phyloP scores from a whole-genome alignment of 2,888 invertebrate genomes.

The Netelia inedita region DNA sequence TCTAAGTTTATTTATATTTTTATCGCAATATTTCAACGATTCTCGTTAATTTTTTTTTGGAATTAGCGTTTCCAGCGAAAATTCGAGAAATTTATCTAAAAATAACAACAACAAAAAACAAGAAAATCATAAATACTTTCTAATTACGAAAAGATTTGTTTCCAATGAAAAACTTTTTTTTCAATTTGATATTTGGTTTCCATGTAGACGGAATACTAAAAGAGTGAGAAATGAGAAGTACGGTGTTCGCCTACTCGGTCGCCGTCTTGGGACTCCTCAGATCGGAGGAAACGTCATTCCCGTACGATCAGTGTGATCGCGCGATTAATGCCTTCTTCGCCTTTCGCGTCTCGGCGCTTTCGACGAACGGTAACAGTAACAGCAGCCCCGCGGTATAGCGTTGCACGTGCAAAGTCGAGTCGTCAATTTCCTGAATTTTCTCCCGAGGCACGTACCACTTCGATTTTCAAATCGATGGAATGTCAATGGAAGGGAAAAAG shows the following conservation, averaged over 20 bases:
- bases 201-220: not conserved
- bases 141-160: too few species aligned
- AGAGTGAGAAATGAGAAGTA: not conserved
- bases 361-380: not conserved
- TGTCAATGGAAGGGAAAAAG: conserved; percentile 1
- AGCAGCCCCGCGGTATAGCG: conserved; percentile 11
- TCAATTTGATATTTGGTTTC: not conserved
- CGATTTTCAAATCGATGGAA: conserved; percentile 69
- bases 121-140: too few species aligned
- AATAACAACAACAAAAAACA: not conserved
- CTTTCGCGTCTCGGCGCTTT: conserved; percentile 17
- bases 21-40: too few species aligned
- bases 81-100: not conserved
- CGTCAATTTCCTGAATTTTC: conserved; percentile 71
- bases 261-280: not conserved
- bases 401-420: conserved; percentile 70
- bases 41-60: too few species aligned
- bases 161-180: not conserved
- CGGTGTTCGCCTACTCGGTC: not conserved
- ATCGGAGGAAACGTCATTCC: conserved; percentile 60
- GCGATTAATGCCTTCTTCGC: conserved; percentile 61
- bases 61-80: too few species aligned
- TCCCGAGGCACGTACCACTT: conserved; percentile 70
- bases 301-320: conserved; percentile 61
- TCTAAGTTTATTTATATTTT: too few species aligned